These are phyloP conservation scores for Geotria australis DNA, from an alignment of 2,797 vertebrate species.

Conservation along the genomic window DNA sequence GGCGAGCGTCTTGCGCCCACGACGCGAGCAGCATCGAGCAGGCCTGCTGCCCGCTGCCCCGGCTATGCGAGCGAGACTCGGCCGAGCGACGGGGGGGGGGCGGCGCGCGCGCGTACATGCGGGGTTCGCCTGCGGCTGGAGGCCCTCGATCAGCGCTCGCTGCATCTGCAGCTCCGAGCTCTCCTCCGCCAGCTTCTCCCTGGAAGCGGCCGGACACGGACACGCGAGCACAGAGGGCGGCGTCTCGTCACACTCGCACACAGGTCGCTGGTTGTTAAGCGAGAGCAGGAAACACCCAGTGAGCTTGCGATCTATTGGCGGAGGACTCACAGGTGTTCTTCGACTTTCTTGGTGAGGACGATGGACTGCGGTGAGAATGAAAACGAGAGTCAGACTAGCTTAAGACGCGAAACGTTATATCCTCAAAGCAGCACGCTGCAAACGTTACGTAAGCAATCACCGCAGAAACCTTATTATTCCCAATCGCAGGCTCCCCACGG, in stretches of 20 bases:
- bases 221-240: neutral
- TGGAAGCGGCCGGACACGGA: slow-evolving; percentile 6
- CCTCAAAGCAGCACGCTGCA: too few species aligned
- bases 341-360: slow-evolving; percentile 44
- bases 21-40: too few species aligned
- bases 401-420: neutral
- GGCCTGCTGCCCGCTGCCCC: too few species aligned
- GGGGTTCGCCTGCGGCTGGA: slow-evolving; percentile 30
- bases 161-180: slow-evolving; percentile 56
- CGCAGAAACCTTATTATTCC: neutral
- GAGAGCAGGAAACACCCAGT: too few species aligned
- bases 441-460: too few species aligned
- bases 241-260: too few species aligned
- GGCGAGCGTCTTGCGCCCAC: too few species aligned
- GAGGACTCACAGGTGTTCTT: slow-evolving; percentile 51
- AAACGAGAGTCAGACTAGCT: neutral
- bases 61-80: too few species aligned
- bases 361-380: slow-evolving; percentile 16
- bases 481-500: neutral
- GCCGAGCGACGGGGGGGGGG: too few species aligned
- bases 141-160: slow-evolving; percentile 37
- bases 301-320: too few species aligned
- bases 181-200: slow-evolving; percentile 46
- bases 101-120: slow-evolving; percentile 13
- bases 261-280: too few species aligned